Conservation (phyloP, 92 coral and sea anemone species). For the Pocillopora grandis region DNA sequence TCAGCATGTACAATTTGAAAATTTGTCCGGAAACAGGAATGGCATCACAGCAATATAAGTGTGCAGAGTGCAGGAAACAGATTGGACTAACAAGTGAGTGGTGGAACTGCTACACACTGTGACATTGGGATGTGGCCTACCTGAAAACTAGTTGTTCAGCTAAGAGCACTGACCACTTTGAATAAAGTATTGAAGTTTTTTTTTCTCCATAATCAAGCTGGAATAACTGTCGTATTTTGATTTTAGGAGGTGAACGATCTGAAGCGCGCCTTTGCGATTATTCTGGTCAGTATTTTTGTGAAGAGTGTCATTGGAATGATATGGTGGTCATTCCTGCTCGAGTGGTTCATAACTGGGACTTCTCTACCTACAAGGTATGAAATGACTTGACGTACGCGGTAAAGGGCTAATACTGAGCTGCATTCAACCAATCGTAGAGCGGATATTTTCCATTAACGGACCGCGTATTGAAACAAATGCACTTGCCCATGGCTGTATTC, state of each 20-base stretch:
- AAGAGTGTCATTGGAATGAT: slow-evolving; percentile 97
- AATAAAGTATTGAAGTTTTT: too few species aligned
- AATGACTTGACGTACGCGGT: not conserved
- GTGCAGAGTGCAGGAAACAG: slow-evolving; percentile 93
- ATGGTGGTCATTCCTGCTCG: slow-evolving; percentile 84
- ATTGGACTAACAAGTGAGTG: slow-evolving; percentile 83
- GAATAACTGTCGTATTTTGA: not conserved
- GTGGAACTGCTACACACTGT: not conserved
- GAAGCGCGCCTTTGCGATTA: slow-evolving; percentile 94
- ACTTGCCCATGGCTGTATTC: too few species aligned
- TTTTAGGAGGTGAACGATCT: slow-evolving; percentile 58
- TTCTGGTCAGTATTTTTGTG: slow-evolving; percentile 95
- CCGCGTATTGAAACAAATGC: too few species aligned
- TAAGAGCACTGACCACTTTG: too few species aligned
- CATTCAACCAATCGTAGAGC: not conserved
- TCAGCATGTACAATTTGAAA: slow-evolving; percentile 64
- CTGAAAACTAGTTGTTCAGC: too few species aligned
- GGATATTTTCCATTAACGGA: too few species aligned
- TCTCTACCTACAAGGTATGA: slow-evolving; percentile 74
- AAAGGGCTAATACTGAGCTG: not conserved
- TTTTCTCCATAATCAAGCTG: too few species aligned
- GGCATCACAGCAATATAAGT: slow-evolving; percentile 90
- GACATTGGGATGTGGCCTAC: too few species aligned
- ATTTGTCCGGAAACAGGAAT: slow-evolving; percentile 90
- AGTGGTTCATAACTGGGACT: slow-evolving; percentile 98